Evolutionary conservation across 2,113 vertebrate species (phyloP).

Genomic region (Saccopteryx bilineata): DNA sequence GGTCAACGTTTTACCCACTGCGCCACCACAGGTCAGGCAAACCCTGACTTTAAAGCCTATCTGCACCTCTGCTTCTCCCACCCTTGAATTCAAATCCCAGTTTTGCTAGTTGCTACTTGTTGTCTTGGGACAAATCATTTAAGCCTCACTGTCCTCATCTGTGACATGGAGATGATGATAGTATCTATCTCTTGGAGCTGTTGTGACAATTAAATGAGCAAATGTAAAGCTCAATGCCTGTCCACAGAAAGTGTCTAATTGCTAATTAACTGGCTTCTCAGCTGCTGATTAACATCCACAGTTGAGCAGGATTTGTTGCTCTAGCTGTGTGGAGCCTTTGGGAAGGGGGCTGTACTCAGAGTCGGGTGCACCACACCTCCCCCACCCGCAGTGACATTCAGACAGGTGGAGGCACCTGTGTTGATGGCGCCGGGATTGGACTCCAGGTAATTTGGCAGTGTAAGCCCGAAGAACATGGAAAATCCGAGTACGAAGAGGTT

Average conservation of each 20-base stretch:
- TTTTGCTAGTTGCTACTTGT: background rate
- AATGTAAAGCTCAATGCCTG: background rate
- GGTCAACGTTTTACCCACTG: too few relatives aligned
- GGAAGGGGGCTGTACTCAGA: background rate
- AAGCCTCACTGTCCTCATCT: background rate
- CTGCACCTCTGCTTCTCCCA: background rate
- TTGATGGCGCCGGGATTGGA: slow-evolving; percentile 91
- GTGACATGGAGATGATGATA: background rate
- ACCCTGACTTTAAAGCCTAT: background rate
- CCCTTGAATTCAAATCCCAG: background rate
- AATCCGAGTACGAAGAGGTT: slow-evolving; percentile 98
- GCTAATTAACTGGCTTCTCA: background rate
- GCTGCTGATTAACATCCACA: background rate
- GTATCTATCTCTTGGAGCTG: background rate
- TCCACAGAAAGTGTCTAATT: slow-evolving; percentile 15
- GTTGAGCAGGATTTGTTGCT: background rate
- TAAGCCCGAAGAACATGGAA: slow-evolving; percentile 97
- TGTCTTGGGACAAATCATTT: slow-evolving; percentile 17
- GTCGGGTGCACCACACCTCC: background rate
- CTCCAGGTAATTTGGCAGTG: slow-evolving; percentile 94
- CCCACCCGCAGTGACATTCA: background rate
- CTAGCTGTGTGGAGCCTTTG: background rate
- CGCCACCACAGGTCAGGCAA: background rate
- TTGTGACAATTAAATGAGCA: slow-evolving; percentile 53
- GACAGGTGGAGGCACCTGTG: slow-evolving; percentile 89